Base-by-base conservation (phyloP, 2,797 vertebrate species). In the Falco peregrinus region DNA sequence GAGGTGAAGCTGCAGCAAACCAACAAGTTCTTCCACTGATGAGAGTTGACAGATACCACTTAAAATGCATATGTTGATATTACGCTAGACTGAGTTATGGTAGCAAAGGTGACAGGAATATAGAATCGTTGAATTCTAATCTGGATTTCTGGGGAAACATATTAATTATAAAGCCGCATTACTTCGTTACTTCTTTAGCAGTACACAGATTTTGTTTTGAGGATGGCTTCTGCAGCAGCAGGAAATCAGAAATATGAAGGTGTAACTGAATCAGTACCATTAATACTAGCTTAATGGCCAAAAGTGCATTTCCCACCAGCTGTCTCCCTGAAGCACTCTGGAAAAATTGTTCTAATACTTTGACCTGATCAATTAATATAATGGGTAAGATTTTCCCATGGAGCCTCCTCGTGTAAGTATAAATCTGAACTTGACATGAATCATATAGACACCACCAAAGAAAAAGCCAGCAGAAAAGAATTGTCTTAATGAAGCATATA, bases 61-160 rank as follows among this genome's bases (percentile, higher is more conserved):
- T 94, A 50, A 95, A 92, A 95, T 96, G 90, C 81, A 87, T 90
- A 84, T 68, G 67, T 33, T 90, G 61, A 92, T 80, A 74, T 60
- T 92, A 93, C 0, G 3, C 64, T 84, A 77, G 56, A 41, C n/a
- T 80, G 91, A 82, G 37, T 74, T 79, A 90, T 83, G 88, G 74
- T 77, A 79, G 67, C 67, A 89, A 60, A 93, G 87, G 91, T 94
- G 93, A 79, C 76, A 74, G 54, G 26, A 64, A 16, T 65, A 37
- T 26, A 48, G 77, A 82, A 77, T 26, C 20, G 48, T 67, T 84
- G 81, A 87, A 87, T 87, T 92, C 51, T 81, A 82, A 74, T 70
- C 56, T 76, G 71, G 37, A 53, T 89, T 89, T 86, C 48, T 63
- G 84, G 33, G 56, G 35, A 70, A 90, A 33, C 11, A 9, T 54